Evolutionary conservation across 1,140 invertebrate genomes (phyloP).

Genomic region (Panagrolaimus sp.): DNA sequence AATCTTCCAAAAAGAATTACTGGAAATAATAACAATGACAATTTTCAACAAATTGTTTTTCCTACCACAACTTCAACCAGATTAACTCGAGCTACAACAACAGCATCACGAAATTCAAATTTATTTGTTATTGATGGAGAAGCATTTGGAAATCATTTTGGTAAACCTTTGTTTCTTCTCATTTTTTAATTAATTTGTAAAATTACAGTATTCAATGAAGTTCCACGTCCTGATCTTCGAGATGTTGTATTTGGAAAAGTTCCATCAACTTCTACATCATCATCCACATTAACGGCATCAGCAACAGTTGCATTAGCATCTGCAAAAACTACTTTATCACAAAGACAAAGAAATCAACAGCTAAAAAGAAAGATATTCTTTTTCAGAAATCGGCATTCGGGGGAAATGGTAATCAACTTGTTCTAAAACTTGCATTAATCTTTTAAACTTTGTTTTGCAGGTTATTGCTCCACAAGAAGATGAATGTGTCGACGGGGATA

Average conservation of each 20-base stretch:
- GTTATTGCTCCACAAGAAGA: not conserved
- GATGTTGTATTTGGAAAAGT: not conserved
- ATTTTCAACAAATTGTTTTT: not conserved
- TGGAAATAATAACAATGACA: not conserved
- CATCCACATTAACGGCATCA: not conserved
- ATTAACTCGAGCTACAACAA: not conserved
- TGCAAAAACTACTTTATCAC: not conserved
- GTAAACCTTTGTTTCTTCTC: too few species aligned
- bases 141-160: not conserved
- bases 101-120: not conserved
- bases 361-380: not conserved
- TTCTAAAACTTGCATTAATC: not conserved
- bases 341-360: not conserved
- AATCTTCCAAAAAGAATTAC: not conserved
- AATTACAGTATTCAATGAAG: not conserved
- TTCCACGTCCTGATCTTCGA: not conserved
- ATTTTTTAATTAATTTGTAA: too few species aligned
- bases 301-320: not conserved
- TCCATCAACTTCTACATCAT: not conserved
- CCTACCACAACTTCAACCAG: not conserved
- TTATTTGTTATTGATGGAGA: not conserved
- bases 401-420: not conserved
- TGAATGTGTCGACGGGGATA: not conserved
- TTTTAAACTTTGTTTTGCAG: not conserved
- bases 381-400: conserved; percentile 4